A percentile compares a stretch with the other conserved stretches of the same genome.
phyloP scores from a whole-genome alignment of 2,113 vertebrate species.

The Cygnus atratus region DNA sequence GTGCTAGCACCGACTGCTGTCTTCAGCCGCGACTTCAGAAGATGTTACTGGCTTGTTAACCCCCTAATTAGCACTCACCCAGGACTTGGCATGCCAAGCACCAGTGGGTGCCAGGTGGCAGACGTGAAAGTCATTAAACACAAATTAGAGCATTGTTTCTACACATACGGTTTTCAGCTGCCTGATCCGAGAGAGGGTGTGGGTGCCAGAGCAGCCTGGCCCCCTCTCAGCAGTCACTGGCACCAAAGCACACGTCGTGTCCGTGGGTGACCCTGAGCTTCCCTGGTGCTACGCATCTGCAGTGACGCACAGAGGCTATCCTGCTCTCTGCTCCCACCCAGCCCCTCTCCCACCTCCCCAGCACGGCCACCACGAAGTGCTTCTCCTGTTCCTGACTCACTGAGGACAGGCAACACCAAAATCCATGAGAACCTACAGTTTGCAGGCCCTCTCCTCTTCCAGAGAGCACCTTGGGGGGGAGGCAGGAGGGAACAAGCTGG shows the following conservation, averaged over 20 bases:
- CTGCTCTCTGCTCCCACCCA: not conserved
- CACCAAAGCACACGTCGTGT: fast-evolving
- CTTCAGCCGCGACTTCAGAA: not conserved
- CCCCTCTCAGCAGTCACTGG: not conserved
- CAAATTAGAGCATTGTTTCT: not conserved
- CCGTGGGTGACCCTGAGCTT: not conserved
- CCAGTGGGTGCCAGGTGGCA: not conserved
- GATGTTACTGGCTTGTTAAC: not conserved
- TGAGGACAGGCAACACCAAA: not conserved
- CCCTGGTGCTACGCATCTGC: not conserved
- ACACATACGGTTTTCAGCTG: not conserved
- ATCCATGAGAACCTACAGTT: fast-evolving
- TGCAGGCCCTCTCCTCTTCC: not conserved
- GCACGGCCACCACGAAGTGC: not conserved
- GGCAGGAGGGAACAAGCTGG: not conserved
- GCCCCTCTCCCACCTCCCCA: not conserved
- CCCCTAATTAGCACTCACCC: not conserved
- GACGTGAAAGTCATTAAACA: not conserved
- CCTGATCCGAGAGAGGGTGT: not conserved
- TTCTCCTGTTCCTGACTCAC: not conserved
- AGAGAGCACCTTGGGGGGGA: not conserved
- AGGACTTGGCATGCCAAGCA: not conserved
- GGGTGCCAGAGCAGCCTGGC: not conserved
- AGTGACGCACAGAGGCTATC: not conserved
- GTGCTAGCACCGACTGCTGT: not conserved